phyloP scores from a whole-genome alignment of 2,888 invertebrate genomes.

The Gasteruption jaculator region DNA sequence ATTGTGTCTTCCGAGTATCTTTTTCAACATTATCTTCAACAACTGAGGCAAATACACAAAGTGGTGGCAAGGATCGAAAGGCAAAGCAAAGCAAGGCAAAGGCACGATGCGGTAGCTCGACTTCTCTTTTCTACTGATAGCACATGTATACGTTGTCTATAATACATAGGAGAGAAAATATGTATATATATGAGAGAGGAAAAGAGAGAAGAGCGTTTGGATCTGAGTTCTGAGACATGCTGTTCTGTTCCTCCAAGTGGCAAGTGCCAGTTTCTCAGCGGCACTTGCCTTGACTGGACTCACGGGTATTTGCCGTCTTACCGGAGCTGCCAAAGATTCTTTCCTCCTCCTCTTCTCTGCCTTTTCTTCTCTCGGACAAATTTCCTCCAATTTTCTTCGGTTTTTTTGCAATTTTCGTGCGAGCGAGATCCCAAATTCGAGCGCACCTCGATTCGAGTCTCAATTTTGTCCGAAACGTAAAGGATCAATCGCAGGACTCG shows the following conservation, averaged over 20 bases:
- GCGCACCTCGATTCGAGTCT: not conserved
- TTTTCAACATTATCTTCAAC: too few species aligned
- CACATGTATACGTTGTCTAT: too few species aligned
- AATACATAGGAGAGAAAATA: too few species aligned
- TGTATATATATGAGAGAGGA: not conserved
- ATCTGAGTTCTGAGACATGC: not conserved
- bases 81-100: too few species aligned
- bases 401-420: not conserved
- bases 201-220: not conserved
- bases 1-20: too few species aligned
- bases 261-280: slow-evolving; percentile 45
- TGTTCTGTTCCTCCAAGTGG: slow-evolving; percentile 24
- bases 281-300: slow-evolving; percentile 45
- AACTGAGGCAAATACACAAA: too few species aligned
- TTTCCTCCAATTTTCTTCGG: too few species aligned
- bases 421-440: not conserved
- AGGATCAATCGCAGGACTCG: too few species aligned
- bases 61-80: too few species aligned
- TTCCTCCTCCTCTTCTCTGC: slow-evolving; percentile 9
- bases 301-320: slow-evolving; percentile 17
- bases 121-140: too few species aligned
- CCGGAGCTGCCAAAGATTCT: slow-evolving; percentile 13
- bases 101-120: too few species aligned
- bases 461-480: too few species aligned
- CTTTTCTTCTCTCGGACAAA: slow-evolving; percentile 16